Conservation (phyloP, 92 coral and sea anemone genomes). For the Anthopleura xanthogrammica region DNA sequence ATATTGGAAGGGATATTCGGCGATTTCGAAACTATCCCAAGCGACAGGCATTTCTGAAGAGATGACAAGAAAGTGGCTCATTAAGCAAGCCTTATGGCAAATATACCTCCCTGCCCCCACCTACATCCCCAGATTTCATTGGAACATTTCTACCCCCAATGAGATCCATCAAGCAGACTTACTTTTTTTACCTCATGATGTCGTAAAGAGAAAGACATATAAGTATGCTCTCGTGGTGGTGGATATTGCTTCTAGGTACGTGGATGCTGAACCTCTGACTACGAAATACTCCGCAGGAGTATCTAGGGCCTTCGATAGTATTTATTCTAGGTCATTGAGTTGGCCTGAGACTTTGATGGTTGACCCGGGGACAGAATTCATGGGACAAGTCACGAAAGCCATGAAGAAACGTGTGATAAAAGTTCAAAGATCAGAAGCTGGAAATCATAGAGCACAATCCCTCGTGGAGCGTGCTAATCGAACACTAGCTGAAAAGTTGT, state of each 20-base stretch:
- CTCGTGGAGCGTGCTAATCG: conserved; percentile 13
- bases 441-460: too few relatives aligned
- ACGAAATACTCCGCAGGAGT: neutral
- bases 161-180: too few relatives aligned
- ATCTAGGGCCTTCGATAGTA: neutral
- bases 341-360: conserved; percentile 19
- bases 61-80: too few relatives aligned
- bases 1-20: too few relatives aligned
- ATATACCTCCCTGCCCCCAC: too few relatives aligned
- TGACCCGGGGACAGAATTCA: conserved; percentile 27
- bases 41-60: too few relatives aligned
- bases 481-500: conserved; percentile 14
- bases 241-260: conserved; percentile 11
- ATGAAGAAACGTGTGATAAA: neutral
- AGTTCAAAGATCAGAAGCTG: too few relatives aligned
- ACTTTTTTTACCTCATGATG: conserved; percentile 13
- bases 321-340: neutral
- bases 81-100: too few relatives aligned
- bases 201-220: neutral
- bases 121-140: too few relatives aligned
- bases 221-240: too few relatives aligned
- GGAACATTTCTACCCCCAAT: too few relatives aligned
- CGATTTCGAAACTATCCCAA: too few relatives aligned
- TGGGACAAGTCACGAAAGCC: neutral
- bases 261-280: conserved; percentile 21